Conservation (phyloP, 1,140 invertebrate genomes). For the Drosophila ohnishii region DNA sequence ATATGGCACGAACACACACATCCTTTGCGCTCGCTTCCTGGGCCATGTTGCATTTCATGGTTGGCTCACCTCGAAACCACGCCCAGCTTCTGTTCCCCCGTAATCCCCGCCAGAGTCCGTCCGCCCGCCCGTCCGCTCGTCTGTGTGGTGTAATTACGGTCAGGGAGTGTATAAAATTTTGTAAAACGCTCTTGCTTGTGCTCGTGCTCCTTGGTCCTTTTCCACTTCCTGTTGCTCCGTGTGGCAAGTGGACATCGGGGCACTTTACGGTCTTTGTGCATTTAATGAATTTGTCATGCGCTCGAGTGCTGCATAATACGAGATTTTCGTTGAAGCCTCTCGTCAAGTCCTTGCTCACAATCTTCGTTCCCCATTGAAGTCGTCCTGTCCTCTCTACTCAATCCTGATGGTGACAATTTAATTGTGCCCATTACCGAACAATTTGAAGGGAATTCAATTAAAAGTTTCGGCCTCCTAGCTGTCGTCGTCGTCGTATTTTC, state of each 20-base stretch:
- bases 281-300: conserved; percentile 76
- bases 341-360: conserved; percentile 13
- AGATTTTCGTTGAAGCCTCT: conserved; percentile 55
- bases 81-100: conserved; percentile 29
- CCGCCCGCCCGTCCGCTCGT: background rate
- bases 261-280: conserved; percentile 72
- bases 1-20: conserved; percentile 27
- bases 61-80: conserved; percentile 55
- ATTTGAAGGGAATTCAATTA: conserved; percentile 79
- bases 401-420: conserved; percentile 70
- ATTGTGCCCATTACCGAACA: conserved; percentile 71
- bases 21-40: conserved; percentile 19
- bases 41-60: conserved; percentile 64
- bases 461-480: conserved; percentile 63
- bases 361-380: conserved; percentile 10
- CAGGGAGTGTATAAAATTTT: conserved; percentile 69
- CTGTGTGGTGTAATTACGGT: conserved; percentile 76
- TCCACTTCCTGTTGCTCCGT: conserved; percentile 16
- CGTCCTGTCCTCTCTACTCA: conserved; percentile 12
- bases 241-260: conserved; percentile 29
- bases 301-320: conserved; percentile 59
- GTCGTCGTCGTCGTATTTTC: conserved; percentile 1
- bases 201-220: conserved; percentile 9
- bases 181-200: conserved; percentile 53
- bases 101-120: conserved; percentile 9